A percentile compares a stretch with the other conserved stretches of the same genome.
phyloP scores from a whole-genome alignment of 2,113 vertebrate genomes.

The Myocastor coypus region DNA sequence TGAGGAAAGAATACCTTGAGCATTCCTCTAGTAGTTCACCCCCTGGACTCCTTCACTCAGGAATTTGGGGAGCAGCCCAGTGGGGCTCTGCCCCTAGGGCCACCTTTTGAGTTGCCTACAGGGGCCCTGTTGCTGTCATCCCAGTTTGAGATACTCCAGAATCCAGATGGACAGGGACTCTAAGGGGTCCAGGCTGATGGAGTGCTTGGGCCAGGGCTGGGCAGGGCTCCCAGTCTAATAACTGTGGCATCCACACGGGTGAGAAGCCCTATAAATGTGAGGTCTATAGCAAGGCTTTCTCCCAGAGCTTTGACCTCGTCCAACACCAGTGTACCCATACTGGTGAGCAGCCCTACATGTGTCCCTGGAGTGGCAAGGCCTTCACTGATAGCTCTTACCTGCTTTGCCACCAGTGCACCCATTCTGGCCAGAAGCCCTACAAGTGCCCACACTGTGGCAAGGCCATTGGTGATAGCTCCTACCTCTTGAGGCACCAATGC shows the following conservation, averaged over 20 bases:
- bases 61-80: conserved; percentile 76
- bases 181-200: conserved; percentile 70
- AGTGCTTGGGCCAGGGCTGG: conserved; percentile 76
- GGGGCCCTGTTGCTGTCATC: conserved; percentile 72
- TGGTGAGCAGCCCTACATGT: conserved; percentile 84
- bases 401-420: conserved; percentile 82
- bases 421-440: conserved; percentile 85
- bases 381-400: conserved; percentile 85
- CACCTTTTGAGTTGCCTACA: conserved; percentile 80
- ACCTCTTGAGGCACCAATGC: conserved; percentile 84
- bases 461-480: conserved; percentile 82
- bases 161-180: conserved; percentile 71
- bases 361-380: conserved; percentile 83
- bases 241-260: conserved; percentile 83
- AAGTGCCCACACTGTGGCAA: conserved; percentile 83
- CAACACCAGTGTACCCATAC: conserved; percentile 86
- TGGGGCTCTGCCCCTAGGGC: conserved; percentile 68
- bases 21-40: conserved; percentile 76
- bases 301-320: conserved; percentile 85
- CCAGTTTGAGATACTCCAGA: conserved; percentile 81
- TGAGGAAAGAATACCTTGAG: conserved; percentile 69
- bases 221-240: conserved; percentile 81
- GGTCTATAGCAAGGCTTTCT: conserved; percentile 84
- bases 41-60: conserved; percentile 78
- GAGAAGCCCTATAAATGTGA: conserved; percentile 84